Evolutionary conservation across 2,113 vertebrate genomes (phyloP), one percentile per base, ranked within the genome.

Genomic region (Brachypodius melanocephalos): DNA sequence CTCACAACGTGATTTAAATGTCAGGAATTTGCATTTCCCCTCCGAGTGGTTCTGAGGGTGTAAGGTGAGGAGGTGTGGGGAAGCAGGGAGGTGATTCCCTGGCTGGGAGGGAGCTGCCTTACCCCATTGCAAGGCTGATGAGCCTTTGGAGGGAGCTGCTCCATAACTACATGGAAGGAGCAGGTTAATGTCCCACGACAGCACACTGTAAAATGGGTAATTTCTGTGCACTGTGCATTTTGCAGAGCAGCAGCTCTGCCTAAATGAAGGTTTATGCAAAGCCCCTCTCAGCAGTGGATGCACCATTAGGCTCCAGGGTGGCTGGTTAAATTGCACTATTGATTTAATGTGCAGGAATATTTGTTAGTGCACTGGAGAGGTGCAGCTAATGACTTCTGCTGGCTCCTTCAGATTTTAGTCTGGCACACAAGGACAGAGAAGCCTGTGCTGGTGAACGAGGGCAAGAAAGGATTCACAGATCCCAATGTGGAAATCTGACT

Each of bases 371-470:
- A 55, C 81, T 25, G 61, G 74, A 78, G 86, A 87, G 86, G 26
- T 66, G 94, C 75, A 52, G 85, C 90, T 95, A 88, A 93, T 88
- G 95, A 88, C 66, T 63, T 86, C 93, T 88, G 45, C 43, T 93
- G 90, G 65, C 94, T 97, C 75, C 76, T 85, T 61, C 97, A 99
- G 99, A 99, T 99, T 97, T 98, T 99, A 49, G 99, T 99, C 92
- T 99, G 99, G 99, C 99, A 99, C 94, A 99, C 99, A 1, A 98
- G 99, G 97, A 99, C 99, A 5, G 99, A 99, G 97, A 99, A 99
- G 95, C 99, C 99, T 2, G 98, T 99, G 95, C 98, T 99, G 91
- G 99, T 99, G 85, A 99, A 99, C 0, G 99, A 99, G 96, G 99
- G 99, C 38, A 99, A 99, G 96, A 99, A 99, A 96, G 99, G 99